Evolutionary conservation across 2,113 vertebrate genomes (phyloP).

Genomic region (Rhinopomastus cyanomelas): DNA sequence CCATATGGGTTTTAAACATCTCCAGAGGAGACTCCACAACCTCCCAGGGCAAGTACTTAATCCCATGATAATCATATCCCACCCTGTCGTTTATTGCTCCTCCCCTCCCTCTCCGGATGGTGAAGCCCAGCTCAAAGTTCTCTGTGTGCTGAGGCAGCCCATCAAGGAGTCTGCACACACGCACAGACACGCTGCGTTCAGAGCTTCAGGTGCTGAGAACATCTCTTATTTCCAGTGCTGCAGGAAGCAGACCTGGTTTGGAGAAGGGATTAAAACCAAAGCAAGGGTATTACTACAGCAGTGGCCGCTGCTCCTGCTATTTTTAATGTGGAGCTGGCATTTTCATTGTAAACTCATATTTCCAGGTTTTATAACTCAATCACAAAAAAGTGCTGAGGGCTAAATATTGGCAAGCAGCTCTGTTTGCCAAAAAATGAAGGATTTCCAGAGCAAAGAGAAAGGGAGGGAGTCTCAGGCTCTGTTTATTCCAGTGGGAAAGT

Average conservation of each 20-base stretch:
- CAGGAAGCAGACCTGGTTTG: background rate
- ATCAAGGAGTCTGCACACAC: background rate
- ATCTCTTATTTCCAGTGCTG: background rate
- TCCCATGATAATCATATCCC: background rate
- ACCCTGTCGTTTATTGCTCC: background rate
- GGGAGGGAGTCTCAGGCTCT: background rate
- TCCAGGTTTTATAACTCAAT: constrained; percentile 39
- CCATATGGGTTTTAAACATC: too few species aligned
- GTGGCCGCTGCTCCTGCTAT: background rate
- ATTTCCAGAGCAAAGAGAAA: background rate
- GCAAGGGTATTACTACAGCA: background rate
- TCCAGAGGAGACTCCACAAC: too few species aligned
- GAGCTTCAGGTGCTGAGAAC: background rate
- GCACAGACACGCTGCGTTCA: fast-evolving
- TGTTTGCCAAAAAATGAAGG: background rate
- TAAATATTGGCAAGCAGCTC: constrained; percentile 19
- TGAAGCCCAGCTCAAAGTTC: background rate
- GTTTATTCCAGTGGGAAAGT: background rate
- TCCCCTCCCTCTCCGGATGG: background rate
- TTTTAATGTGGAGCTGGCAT: background rate
- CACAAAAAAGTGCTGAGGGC: background rate
- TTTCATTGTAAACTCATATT: constrained; percentile 13
- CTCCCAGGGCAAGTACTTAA: background rate
- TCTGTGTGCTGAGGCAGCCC: background rate
- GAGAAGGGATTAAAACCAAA: background rate